Conservation (phyloP, 2,888 invertebrate genomes). For the Aradus depressus region DNA sequence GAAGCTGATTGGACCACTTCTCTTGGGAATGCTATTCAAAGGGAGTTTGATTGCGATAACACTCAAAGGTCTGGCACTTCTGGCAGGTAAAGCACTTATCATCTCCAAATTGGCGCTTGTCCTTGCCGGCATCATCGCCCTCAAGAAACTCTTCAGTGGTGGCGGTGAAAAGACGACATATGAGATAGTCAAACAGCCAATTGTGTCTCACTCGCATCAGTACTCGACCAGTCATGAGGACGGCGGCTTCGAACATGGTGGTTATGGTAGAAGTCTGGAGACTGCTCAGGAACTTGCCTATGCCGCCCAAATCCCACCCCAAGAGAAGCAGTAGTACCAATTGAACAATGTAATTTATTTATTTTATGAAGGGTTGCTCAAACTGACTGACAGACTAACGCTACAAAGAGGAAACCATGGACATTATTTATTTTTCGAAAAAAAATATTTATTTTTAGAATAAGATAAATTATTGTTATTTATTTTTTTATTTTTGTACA, state of each 20-base stretch:
- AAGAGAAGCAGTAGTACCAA: too few species aligned
- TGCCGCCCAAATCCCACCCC: background rate
- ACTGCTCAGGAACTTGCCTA: constrained; percentile 4
- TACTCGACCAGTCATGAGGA: constrained; percentile 49
- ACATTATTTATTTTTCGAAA: too few species aligned
- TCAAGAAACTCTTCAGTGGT: constrained; percentile 49
- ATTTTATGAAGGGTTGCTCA: too few species aligned
- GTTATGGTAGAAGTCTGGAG: constrained; percentile 30
- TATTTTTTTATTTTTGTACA: too few species aligned
- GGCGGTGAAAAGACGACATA: constrained; percentile 60
- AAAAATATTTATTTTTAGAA: too few species aligned
- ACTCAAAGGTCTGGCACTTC: constrained; percentile 57
- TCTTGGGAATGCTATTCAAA: constrained; percentile 54
- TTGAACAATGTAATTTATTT: too few species aligned
- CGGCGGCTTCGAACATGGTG: constrained; percentile 51
- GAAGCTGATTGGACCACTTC: constrained; percentile 53
- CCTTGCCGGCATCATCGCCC: constrained; percentile 40
- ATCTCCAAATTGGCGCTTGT: constrained; percentile 35
- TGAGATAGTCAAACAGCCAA: constrained; percentile 78
- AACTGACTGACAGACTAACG: too few species aligned
- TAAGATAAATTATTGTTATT: too few species aligned
- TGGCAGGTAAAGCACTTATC: constrained; percentile 35
- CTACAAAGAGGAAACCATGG: too few species aligned
- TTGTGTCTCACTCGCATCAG: constrained; percentile 63
- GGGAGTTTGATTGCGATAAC: constrained; percentile 61